Evolutionary conservation across 2,113 vertebrate species (phyloP), one percentile per base, ranked within the genome.

Genomic region (Tor tambroides): DNA sequence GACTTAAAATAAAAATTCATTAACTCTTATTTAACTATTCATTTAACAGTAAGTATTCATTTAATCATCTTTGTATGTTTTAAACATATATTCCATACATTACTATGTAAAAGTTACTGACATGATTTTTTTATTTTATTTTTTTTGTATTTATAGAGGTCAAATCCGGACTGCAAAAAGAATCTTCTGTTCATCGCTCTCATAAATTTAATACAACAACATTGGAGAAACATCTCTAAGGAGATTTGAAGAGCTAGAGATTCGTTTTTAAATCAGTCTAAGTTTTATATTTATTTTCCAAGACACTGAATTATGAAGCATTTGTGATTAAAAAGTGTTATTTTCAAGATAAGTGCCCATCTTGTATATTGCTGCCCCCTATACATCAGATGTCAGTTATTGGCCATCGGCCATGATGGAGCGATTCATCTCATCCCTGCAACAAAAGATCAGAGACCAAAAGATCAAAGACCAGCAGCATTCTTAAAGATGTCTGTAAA

Each of bases 101-200:
- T 78, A 43, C 9, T 43, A 28, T 78, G 7, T 28, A 30, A 51
- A 51, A 78, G 12, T 7, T 54, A 51, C 43, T 59, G 35, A 80
- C 17, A 41, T 74, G 4, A 6, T 72, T 80, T 49, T 2, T 76
- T 59, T n/a, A n/a, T n/a, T n/a, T n/a, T n/a, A n/a, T 75, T 76
- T 0, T 2, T 85, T 88, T 83, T 63, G 17, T 49, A 46, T 14
- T 46, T 2, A 0, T 93, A 95, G 94, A 95, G 90, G 89, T 95
- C 89, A 95, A 94, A 91, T 92, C 83, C 88, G 94, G 95, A 92
- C 92, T 92, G 94, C 93, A 94, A 90, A 95, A 93, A 91, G 95
- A 95, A 86, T 95, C 92, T 91, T 89, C 35, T 38, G 35, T 8
- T 78, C 80, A 30, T 69, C 65, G 15, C 76, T 80, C 84, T 46